Evolutionary conservation across 2,888 invertebrate genomes (phyloP).

Genomic region (Tipula lateralis): DNA sequence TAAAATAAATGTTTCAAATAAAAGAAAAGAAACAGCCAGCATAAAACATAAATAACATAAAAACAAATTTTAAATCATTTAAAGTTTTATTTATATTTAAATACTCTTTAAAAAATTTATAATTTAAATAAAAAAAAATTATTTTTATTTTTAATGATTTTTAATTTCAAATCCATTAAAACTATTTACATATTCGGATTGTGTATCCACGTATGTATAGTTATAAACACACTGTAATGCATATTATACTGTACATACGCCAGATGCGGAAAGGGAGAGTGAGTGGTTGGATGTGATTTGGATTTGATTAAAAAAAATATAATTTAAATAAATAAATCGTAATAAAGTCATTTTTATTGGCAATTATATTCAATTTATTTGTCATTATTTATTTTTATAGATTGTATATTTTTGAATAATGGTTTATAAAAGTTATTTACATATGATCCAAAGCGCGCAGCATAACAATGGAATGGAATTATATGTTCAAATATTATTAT

Average conservation of each 20-base stretch:
- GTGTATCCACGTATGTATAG: not conserved
- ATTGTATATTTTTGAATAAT: not conserved
- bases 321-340: conserved; percentile 24
- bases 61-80: not conserved
- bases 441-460: not conserved
- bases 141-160: not conserved
- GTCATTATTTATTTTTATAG: conserved; percentile 20
- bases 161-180: conserved; percentile 11
- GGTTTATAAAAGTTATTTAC: not conserved
- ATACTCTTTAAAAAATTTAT: not conserved
- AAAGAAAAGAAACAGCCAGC: not conserved
- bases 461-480: not conserved
- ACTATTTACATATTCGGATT: conserved; percentile 11
- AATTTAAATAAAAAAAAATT: not conserved
- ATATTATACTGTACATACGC: not conserved
- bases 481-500: conserved; percentile 4
- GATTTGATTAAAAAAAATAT: not conserved
- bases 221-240: not conserved
- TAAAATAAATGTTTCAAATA: not conserved
- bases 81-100: not conserved
- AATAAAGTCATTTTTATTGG: conserved; percentile 19
- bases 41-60: not conserved
- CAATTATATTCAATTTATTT: conserved; percentile 24
- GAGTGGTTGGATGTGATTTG: not conserved
- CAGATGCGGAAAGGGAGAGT: not conserved